phyloP scores from a whole-genome alignment of 2,888 invertebrate species.

The Drosophila subquinaria region DNA sequence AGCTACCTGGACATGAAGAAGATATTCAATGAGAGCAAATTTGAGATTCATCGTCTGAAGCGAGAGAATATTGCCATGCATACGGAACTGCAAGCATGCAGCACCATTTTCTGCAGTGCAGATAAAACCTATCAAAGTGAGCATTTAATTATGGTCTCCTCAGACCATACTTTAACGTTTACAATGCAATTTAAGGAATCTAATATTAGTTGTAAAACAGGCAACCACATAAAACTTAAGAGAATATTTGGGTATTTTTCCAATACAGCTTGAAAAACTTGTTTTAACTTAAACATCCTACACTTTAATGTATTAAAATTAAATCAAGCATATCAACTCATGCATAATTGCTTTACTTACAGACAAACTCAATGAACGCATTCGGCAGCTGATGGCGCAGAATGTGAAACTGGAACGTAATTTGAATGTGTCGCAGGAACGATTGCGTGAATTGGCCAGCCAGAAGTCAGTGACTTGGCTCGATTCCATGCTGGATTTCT shows the following conservation, averaged over 20 bases:
- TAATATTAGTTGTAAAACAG: too few species aligned
- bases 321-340: neutral
- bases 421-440: slow-evolving; percentile 77
- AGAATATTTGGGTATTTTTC: too few species aligned
- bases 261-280: too few species aligned
- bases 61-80: slow-evolving; percentile 85
- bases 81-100: slow-evolving; percentile 83
- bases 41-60: slow-evolving; percentile 84
- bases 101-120: slow-evolving; percentile 83
- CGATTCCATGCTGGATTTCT: slow-evolving; percentile 84
- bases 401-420: slow-evolving; percentile 82
- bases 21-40: slow-evolving; percentile 82
- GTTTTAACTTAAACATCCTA: too few species aligned
- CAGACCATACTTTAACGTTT: too few species aligned
- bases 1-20: slow-evolving; percentile 86
- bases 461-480: slow-evolving; percentile 84
- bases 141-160: neutral
- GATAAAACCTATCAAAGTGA: slow-evolving; percentile 84
- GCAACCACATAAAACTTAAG: too few species aligned
- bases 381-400: slow-evolving; percentile 76
- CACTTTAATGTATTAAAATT: neutral
- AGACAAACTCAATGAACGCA: slow-evolving; percentile 84
- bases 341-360: neutral
- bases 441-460: slow-evolving; percentile 78
- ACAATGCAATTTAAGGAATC: too few species aligned